Evolutionary conservation across 2,888 invertebrate genomes (phyloP), one percentile per base, ranked within the genome.

Genomic region (Mythimna vitellina): DNA sequence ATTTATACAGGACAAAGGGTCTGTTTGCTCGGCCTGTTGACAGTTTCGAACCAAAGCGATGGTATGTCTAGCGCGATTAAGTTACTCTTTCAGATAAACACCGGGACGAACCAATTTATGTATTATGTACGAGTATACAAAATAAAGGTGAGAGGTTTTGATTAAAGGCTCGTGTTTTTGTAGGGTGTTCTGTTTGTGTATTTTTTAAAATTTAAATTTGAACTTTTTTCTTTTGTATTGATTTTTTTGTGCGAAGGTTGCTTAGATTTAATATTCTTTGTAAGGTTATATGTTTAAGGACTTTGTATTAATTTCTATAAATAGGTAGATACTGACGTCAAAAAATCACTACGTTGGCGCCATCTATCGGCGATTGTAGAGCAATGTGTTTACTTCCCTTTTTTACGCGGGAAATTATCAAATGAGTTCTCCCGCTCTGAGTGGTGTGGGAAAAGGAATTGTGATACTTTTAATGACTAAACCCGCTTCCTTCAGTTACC

Each of bases 1-100:
- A 82, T 87, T 87, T 87, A 81, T 85, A 81, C 66, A 85, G 86
- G 87, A 86, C 81, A 83, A 82, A 83, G 77, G 85, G 76, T 78
- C 74, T 86, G 77, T 87, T 87, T 87, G 77, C 61, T 66, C 42
- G 73, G 68, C 69, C 68, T 75, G 73, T 79, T 78, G 81, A 73
- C 76, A 81, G 75, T 74, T 72, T 82, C 73, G 73, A 80, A 77
- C 64, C 53, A 25, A 82, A 82, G 77, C 77, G 82, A 71, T 53
- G 51, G 61, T 20, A 70, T 67, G 69, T 80, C 70, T 65, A 64
- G 61, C 56, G 61, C 70, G 73, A 82, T 82, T 77, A 80, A 80
- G 77, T 82, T 76, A 69, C 80, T 73, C 65, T 73, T 73, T 66
- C 53, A 25, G 65, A 82, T 65, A 76, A 61, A 78, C 70, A 67